Percentiles rank a stretch among this genome's conserved stretches.
Evolutionary conservation across 1,140 invertebrate species (phyloP).

Genomic region (Hetaerina americana): DNA sequence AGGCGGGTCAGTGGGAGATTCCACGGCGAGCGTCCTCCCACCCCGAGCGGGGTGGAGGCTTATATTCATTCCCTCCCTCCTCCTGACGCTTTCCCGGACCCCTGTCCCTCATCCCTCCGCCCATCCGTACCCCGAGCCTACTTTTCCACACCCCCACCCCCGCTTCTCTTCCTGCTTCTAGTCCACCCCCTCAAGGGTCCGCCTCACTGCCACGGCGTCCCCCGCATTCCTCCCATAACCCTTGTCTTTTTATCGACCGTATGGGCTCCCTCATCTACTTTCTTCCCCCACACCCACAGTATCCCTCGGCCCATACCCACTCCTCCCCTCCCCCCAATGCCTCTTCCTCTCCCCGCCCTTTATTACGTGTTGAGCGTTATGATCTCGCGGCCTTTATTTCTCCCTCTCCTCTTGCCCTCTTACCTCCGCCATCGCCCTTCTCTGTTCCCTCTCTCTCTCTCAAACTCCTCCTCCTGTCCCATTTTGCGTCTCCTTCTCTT

Average conservation of each 20-base stretch:
- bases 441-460: constrained; percentile 15
- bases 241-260: constrained; percentile 7
- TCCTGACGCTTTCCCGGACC: neutral
- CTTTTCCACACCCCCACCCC: constrained; percentile 3
- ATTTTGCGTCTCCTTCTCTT: constrained; percentile 2
- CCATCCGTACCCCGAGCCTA: too few relatives aligned
- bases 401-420: too few relatives aligned
- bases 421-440: constrained; percentile 13
- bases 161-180: too few relatives aligned
- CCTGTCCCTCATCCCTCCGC: neutral
- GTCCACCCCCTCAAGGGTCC: too few relatives aligned
- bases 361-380: too few relatives aligned
- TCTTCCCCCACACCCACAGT: constrained; percentile 11
- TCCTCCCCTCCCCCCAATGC: constrained; percentile 10
- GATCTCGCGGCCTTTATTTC: too few relatives aligned
- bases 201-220: too few relatives aligned
- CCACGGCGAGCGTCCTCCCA: too few relatives aligned
- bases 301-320: too few relatives aligned
- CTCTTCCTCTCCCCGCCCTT: too few relatives aligned
- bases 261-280: neutral
- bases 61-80: neutral
- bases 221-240: constrained; percentile 14
- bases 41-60: neutral
- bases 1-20: too few relatives aligned
- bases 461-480: constrained; percentile 5